Base-by-base conservation (phyloP, 2,888 invertebrate species). In the Gibbula magus region DNA sequence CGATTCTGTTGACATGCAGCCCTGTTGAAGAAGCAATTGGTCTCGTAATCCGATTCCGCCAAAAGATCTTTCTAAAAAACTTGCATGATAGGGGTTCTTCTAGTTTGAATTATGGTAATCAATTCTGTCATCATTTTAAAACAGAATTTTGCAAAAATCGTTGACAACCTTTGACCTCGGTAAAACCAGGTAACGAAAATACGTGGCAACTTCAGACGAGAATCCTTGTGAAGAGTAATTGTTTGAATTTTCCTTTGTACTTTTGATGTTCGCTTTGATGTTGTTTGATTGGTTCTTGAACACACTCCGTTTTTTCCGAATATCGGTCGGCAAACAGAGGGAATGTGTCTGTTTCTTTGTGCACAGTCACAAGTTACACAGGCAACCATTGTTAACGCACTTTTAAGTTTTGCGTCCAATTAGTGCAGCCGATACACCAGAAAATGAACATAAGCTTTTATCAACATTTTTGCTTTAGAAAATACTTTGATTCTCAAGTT, bases 21-120 rank as follows among this genome's bases (percentile, higher is more conserved):
- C 61, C 29, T 18, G 25, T 29, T 16, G 25, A 29, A 61, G 29
- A 29, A 29, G 61, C 61, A 61, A 61, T 61, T 61, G 61, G 61
- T 61, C 61, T 61, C 18, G 61, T 61, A 61, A 61, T 61, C 61
- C 29, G 61, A 61, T 61, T 61, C 61, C 29, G 61, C 29, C 25
- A 61, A 61, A 61, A 61, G 61, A 61, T 61, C 61, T 61, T 61
- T 61, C 61, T 61, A 22, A 61, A 61, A 61, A 61, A 61, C 29
- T 61, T 29, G 61, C 25, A 25, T 61, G 61, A 61, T 61, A 61
- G 61, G 61, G 61, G 61, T 61, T 29, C 29, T 25, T 61, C 61
- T 61, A 61, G 29, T 61, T 61, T 61, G 29, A 61, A 61, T 61
- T 61, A 61, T 61, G 61, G 61, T 8, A 29, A 61, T 61, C 61